Base-by-base conservation (phyloP, 1,140 invertebrate species). In the Drosophila truncata region DNA sequence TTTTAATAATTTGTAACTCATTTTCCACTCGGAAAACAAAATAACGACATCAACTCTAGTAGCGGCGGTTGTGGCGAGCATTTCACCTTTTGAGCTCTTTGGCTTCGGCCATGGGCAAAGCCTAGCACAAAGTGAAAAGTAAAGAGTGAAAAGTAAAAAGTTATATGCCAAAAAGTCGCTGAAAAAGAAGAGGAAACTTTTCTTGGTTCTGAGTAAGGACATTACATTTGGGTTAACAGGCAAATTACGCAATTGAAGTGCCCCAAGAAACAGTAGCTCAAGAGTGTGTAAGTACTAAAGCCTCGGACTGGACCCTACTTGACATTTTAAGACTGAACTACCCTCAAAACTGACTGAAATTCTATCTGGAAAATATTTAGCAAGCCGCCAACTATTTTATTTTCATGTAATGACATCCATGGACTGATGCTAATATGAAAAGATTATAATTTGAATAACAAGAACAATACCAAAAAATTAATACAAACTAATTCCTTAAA, bases 1-100 rank as follows among this genome's bases (percentile, higher is more conserved):
- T 87, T 88, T 87, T 83, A 67, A 88, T 88, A 87, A 87, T 88
- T 88, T 84, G 82, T 78, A 87, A 88, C 84, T 88, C 84, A 87
- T 87, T 87, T 87, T 88, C 64, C 72, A 87, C 83, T 87, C 61
- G 76, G 72, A 54, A 46, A 88, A 77, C 66, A 85, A 78, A 76
- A 79, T 65, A 85, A 75, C 78, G 60, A 61, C 78, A 59, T 63
- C 55, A 73, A 62, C 55, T 33, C 18, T 27, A 46, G 54, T 25
- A 37, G 55, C 44, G 44, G 41, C 46, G 52, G 57, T 39, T 35
- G 65, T 49, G 23, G 69, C 55, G 60, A 72, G 49, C 59, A 33
- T 57, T 85, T 82, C 75, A 86, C 76, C 84, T 80, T 87, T 83
- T 83, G 65, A 67, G 80, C 39, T 69, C 49, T 55, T 64, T 66